Evolutionary conservation across 2,113 vertebrate genomes (phyloP), one percentile per base, ranked within the genome.

Genomic region (Danio rerio): DNA sequence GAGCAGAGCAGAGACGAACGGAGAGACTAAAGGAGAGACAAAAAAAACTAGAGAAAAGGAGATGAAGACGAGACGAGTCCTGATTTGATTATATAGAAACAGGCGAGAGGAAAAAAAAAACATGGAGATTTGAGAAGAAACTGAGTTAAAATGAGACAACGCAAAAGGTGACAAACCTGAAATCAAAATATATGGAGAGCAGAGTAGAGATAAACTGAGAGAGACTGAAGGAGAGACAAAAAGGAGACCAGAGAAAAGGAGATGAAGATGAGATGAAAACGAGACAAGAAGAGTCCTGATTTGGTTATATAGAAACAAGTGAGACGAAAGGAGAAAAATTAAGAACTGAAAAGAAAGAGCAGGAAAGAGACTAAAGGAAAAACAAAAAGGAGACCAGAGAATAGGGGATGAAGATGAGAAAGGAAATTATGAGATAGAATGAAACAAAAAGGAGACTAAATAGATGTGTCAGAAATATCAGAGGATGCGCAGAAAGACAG

Each of bases 21-120:
- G 20, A 8, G n/a, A n/a, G 18, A 61, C 9, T 7, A 0, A n/a
- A 18, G 9, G 12, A 31, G 0, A 40, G 2, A 40, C 21, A 21
- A 13, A 5, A n/a, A 12, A 62, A 9, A 59, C 1, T 0, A 18
- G 55, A 56, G 8, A 7, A 58, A 9, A 20, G 20, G 56, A 61
- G 20, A 12, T 0, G 56, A 58, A 7, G 15, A 58, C 8, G 15
- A 58, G 55, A 9, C 1, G 11, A 62, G 21, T 84, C 80, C 68
- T 75, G 76, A 86, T 80, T 53, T 72, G 43, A 72, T 53, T 47
- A 62, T 62, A 62, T 52, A 61, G 43, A 78, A 49, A 8, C 18
- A 16, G 59, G 21, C 6, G 7, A 18, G 53, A 58, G 5, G 18
- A 43, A n/a, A 65, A 18, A 8, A 13, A 13, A 18, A 16, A n/a